Conservation (phyloP, 53 echinoderm and acorn worm species). For the Antedon mediterranea region DNA sequence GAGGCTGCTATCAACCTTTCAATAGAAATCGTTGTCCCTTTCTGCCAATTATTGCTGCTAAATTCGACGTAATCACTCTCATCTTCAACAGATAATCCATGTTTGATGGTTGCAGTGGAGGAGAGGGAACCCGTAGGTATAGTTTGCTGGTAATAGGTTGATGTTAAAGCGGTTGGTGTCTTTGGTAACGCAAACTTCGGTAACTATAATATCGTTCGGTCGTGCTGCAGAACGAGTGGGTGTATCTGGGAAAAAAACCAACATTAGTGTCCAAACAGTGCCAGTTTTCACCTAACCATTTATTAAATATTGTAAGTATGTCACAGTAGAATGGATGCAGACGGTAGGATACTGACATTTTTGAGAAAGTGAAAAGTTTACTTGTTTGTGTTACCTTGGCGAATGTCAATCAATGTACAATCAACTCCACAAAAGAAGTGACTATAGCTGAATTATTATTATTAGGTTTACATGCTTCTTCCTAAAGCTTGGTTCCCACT, state of each 20-base stretch:
- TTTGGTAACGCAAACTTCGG: constrained; percentile 40
- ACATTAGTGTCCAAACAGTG: too few species aligned
- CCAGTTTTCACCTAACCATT: too few species aligned
- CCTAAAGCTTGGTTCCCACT: too few species aligned
- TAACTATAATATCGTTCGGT: constrained; percentile 47
- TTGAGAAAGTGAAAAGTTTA: too few species aligned
- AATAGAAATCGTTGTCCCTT: constrained; percentile 16
- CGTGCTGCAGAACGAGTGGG: constrained; percentile 21
- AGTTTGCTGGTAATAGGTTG: constrained; percentile 35
- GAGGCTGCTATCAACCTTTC: constrained; percentile 27
- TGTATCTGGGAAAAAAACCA: constrained; percentile 23
- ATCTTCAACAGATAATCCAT: not conserved
- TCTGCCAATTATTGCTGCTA: constrained; percentile 12
- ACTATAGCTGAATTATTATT: too few species aligned
- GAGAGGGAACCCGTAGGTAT: constrained; percentile 43
- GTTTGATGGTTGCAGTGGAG: constrained; percentile 17
- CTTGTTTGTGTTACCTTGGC: too few species aligned
- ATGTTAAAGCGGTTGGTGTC: constrained; percentile 20
- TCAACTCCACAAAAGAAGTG: too few species aligned
- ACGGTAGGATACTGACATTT: too few species aligned
- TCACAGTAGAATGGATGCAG: too few species aligned
- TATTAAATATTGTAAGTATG: too few species aligned
- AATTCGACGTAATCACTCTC: constrained; percentile 15
- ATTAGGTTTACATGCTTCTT: too few species aligned
- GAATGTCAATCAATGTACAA: too few species aligned